phyloP scores from a whole-genome alignment of 2,797 vertebrate genomes.

The Rhyacichthys aspro region DNA sequence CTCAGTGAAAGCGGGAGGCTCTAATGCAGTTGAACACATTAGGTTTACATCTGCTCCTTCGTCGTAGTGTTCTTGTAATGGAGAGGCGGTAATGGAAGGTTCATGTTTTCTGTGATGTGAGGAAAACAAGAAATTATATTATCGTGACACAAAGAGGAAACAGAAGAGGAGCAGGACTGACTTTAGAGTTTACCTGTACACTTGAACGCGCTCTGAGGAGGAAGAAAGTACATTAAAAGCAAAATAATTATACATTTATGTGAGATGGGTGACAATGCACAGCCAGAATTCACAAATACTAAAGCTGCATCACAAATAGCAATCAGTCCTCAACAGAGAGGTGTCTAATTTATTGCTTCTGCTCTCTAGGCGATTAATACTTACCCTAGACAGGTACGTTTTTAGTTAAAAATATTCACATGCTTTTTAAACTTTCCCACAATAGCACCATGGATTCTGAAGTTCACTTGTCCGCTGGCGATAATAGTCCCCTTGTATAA shows the following conservation, averaged over 20 bases:
- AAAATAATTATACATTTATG: not conserved
- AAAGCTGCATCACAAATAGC: not conserved
- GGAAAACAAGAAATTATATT: no score
- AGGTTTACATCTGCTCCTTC: slow-evolving; percentile 45
- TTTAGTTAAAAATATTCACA: rapidly evolving
- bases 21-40: slow-evolving; percentile 56
- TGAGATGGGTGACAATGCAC: not conserved
- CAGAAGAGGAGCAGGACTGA: slow-evolving; percentile 59
- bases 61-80: not conserved
- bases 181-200: slow-evolving; percentile 26
- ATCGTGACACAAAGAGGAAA: slow-evolving; percentile 27
- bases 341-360: no score
- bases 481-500: no score
- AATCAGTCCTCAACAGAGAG: no score
- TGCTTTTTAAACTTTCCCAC: no score
- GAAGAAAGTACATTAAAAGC: not conserved
- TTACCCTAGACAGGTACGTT: no score
- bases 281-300: no score
- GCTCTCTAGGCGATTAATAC: no score
- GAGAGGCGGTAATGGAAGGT: not conserved
- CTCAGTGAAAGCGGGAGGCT: slow-evolving; percentile 31
- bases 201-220: slow-evolving; percentile 35
- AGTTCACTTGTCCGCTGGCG: no score
- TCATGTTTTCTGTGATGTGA: slow-evolving; percentile 28
- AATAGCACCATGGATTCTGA: no score